phyloP scores from a whole-genome alignment of 2,797 vertebrate species.

The Pipistrellus pygmaeus region DNA sequence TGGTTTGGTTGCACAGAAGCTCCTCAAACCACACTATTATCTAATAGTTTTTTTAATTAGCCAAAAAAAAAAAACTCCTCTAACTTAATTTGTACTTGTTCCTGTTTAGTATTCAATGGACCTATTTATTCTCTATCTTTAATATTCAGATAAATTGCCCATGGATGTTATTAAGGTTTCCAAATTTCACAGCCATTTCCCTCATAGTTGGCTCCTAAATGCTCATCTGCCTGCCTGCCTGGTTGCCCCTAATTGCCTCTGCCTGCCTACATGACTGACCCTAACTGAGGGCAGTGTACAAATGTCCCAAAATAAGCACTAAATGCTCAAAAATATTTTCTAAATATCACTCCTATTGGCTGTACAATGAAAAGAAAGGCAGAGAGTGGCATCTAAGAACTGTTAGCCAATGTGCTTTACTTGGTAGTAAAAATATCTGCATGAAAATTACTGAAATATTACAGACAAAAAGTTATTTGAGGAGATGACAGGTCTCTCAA shows the following conservation, averaged over 20 bases:
- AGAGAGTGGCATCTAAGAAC: not conserved
- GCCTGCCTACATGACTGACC: too few species aligned
- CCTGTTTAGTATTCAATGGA: not conserved
- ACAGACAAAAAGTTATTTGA: not conserved
- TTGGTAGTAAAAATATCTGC: not conserved
- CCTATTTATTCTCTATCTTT: not conserved
- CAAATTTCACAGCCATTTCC: not conserved
- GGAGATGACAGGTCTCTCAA: not conserved
- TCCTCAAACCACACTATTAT: not conserved
- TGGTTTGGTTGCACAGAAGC: not conserved
- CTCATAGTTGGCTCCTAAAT: not conserved
- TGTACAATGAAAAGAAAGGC: not conserved
- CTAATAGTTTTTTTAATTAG: not conserved
- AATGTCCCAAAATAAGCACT: too few species aligned
- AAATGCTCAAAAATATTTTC: not conserved
- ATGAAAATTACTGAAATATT: not conserved
- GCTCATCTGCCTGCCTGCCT: too few species aligned
- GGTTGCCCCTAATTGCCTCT: too few species aligned
- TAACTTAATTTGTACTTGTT: not conserved
- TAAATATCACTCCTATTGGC: not conserved
- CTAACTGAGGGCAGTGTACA: not conserved
- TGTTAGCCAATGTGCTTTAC: not conserved
- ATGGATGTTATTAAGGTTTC: not conserved
- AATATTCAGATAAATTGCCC: not conserved
- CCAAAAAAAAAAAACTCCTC: conserved; percentile 19